phyloP scores from a whole-genome alignment of 2,888 invertebrate species.

The Malthinus flaveolus region DNA sequence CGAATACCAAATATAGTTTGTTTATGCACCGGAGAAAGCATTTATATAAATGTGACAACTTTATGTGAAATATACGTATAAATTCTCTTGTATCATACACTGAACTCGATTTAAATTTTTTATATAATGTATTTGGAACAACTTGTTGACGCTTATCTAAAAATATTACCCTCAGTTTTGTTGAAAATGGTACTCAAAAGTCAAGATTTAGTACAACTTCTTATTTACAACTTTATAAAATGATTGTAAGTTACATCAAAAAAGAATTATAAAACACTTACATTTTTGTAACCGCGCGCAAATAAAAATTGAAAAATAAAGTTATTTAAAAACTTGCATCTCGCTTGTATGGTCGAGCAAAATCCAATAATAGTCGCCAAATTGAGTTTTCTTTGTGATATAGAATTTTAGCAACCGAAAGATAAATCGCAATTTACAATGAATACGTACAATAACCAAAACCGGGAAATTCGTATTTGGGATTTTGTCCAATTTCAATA shows the following conservation, averaged over 20 bases:
- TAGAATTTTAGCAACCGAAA: conserved; percentile 38
- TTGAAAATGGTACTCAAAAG: too few species aligned
- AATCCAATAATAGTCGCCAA: conserved; percentile 40
- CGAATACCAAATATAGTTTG: too few species aligned
- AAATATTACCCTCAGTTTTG: conserved; percentile 12
- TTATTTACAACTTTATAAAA: too few species aligned
- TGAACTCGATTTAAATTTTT: conserved; percentile 23
- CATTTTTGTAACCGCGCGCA: too few species aligned
- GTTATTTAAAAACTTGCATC: too few species aligned
- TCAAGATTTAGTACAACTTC: too few species aligned
- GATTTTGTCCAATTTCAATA: background rate
- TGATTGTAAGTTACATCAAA: too few species aligned
- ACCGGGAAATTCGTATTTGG: conserved; percentile 10
- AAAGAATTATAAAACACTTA: too few species aligned
- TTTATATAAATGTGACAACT: background rate
- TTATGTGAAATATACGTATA: conserved; percentile 15
- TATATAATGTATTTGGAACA: conserved; percentile 32
- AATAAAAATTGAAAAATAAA: too few species aligned
- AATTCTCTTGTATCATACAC: conserved; percentile 11
- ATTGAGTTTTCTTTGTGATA: conserved; percentile 44
- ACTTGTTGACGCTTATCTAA: conserved; percentile 36
- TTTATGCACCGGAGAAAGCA: too few species aligned
- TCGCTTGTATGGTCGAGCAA: conserved; percentile 35
- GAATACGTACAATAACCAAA: conserved; percentile 28
- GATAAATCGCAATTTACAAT: conserved; percentile 39